Percentiles rank a stretch among this genome's conserved stretches.
Conservation (phyloP, 2,113 vertebrate genomes). For the Ictalurus punctatus region DNA sequence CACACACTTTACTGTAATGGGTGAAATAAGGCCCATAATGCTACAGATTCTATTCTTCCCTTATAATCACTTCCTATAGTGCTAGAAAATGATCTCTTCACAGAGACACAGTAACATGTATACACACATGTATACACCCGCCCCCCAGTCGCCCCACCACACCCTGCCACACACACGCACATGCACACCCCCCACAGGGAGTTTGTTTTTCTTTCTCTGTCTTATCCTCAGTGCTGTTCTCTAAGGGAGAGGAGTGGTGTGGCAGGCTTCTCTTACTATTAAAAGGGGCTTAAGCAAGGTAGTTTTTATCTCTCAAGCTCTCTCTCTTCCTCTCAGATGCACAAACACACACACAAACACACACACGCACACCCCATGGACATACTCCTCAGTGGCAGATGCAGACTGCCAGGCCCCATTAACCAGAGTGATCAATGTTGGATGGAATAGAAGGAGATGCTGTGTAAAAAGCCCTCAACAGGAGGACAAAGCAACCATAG, state of each 20-base stretch:
- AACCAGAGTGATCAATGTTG: conserved; percentile 54
- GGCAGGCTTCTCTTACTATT: conserved; percentile 51
- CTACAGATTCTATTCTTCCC: background rate
- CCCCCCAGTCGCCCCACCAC: background rate
- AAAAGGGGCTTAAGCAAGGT: conserved; percentile 56
- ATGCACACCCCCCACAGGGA: conserved; percentile 32
- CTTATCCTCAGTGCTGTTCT: conserved; percentile 32
- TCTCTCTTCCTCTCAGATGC: background rate
- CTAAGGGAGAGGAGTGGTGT: conserved; percentile 50
- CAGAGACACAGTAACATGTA: background rate
- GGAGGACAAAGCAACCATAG: background rate
- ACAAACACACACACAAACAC: background rate
- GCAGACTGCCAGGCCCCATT: conserved; percentile 57
- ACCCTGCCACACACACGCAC: background rate
- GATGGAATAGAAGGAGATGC: conserved; percentile 42
- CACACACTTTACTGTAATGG: conserved; percentile 27
- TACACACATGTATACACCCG: background rate
- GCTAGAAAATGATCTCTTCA: conserved; percentile 25
- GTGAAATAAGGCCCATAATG: conserved; percentile 20
- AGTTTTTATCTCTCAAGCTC: conserved; percentile 14
- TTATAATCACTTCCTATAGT: conserved; percentile 28
- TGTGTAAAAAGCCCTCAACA: conserved; percentile 22
- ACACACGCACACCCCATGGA: conserved; percentile 42
- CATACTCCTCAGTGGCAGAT: conserved; percentile 51
- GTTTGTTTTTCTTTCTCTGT: conserved; percentile 42